These are phyloP conservation scores for Scelioninae gen. 1 DNA, from an alignment of 2,888 invertebrate genomes.

Conservation along the genomic window DNA sequence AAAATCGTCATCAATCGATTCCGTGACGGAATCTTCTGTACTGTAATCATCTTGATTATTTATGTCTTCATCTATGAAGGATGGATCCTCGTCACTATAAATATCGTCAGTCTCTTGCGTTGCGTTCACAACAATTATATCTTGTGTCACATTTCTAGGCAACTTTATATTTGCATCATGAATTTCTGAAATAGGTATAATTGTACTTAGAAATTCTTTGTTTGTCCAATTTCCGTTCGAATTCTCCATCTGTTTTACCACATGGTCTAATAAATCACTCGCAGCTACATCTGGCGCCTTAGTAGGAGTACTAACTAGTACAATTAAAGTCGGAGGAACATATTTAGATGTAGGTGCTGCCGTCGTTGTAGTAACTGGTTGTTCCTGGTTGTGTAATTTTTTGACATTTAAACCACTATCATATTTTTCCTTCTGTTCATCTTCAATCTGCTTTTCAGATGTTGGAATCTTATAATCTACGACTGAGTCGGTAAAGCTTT, in stretches of 20 bases:
- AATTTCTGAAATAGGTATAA: constrained; percentile 41
- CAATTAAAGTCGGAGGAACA: constrained; percentile 68
- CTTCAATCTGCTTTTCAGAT: constrained; percentile 25
- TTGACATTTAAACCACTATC: constrained; percentile 5
- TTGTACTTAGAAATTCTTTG: constrained; percentile 70
- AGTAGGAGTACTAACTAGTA: constrained; percentile 74
- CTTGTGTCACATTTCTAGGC: constrained; percentile 27
- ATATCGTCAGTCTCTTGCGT: constrained; percentile 70
- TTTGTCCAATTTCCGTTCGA: constrained; percentile 65
- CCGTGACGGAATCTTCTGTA: constrained; percentile 69
- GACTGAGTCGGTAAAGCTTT: constrained; percentile 72
- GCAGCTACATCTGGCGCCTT: constrained; percentile 61
- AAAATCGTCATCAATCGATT: constrained; percentile 76
- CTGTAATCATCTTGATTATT: constrained; percentile 71
- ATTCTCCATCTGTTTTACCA: constrained; percentile 68
- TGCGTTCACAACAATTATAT: constrained; percentile 23
- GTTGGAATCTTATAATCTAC: constrained; percentile 78
- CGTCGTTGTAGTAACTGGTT: constrained; percentile 34
- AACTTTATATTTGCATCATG: constrained; percentile 10
- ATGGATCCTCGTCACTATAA: constrained; percentile 71
- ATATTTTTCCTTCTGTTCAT: constrained; percentile 12
- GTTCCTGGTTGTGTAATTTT: constrained; percentile 35
- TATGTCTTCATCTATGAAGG: constrained; percentile 54
- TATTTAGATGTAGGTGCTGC: constrained; percentile 23
- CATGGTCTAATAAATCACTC: constrained; percentile 56